Conservation (phyloP, 2,113 vertebrate species). For the Chionodraco myersi region DNA sequence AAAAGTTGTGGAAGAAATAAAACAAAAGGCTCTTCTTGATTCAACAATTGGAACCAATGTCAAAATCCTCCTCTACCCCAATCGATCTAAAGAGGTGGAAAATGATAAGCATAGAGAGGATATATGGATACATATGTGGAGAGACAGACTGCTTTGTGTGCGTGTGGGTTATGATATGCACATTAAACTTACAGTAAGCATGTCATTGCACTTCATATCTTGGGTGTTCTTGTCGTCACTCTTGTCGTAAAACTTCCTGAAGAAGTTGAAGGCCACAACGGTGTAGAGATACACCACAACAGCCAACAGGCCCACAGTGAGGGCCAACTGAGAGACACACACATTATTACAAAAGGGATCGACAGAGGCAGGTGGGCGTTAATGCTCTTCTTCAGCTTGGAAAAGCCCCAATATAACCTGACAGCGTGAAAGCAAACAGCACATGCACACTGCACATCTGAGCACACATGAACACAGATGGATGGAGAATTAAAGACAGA, state of each 20-base stretch:
- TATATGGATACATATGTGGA: not conserved
- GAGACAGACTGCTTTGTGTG: not conserved
- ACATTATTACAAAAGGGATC: conserved; percentile 33
- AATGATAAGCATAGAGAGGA: conserved; percentile 36
- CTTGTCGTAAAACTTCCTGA: conserved; percentile 95
- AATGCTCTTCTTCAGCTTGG: conserved; percentile 26
- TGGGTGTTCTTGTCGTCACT: conserved; percentile 89
- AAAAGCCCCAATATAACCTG: conserved; percentile 26
- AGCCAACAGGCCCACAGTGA: conserved; percentile 94
- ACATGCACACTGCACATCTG: not conserved
- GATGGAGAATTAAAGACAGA: conserved; percentile 15
- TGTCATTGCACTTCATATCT: conserved; percentile 98
- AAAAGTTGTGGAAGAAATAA: conserved; percentile 32
- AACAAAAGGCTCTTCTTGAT: conserved; percentile 35
- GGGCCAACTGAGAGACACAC: conserved; percentile 84
- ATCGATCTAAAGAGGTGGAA: conserved; percentile 21
- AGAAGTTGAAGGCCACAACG: conserved; percentile 97
- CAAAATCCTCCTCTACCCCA: conserved; percentile 23
- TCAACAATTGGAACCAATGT: conserved; percentile 55
- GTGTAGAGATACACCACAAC: conserved; percentile 98
- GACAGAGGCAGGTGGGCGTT: conserved; percentile 43
- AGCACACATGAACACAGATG: conserved; percentile 49
- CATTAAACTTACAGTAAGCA: conserved; percentile 90
- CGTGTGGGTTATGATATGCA: not conserved
- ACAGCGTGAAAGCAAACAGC: conserved; percentile 44